phyloP scores from a whole-genome alignment of 2,888 invertebrate species.

The Margaritifera margaritifera region DNA sequence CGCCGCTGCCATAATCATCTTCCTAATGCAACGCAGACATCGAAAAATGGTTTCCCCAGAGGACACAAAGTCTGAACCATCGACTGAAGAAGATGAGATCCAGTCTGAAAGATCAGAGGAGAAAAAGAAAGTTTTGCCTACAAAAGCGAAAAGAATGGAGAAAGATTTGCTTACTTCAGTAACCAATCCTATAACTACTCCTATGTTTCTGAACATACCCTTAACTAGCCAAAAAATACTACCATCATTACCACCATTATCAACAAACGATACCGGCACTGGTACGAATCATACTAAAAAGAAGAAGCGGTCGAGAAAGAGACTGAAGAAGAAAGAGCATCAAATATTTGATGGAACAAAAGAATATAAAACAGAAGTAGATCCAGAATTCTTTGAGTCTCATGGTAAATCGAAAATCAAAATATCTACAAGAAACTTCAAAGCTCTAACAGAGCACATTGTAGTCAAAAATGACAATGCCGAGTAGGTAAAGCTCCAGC shows the following conservation, averaged over 20 bases:
- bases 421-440: conserved; percentile 40
- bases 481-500: too few relatives aligned
- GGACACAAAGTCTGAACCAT: conserved; percentile 33
- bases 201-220: too few relatives aligned
- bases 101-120: conserved; percentile 12
- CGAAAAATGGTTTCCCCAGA: conserved; percentile 18
- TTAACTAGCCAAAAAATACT: neutral
- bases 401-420: conserved; percentile 50
- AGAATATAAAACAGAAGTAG: conserved; percentile 49
- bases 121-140: too few relatives aligned
- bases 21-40: conserved; percentile 7
- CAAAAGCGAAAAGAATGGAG: too few relatives aligned
- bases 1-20: conserved; percentile 1
- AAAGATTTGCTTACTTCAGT: neutral
- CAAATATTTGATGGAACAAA: conserved; percentile 54
- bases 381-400: conserved; percentile 46
- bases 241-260: conserved; percentile 34
- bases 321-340: conserved; percentile 44
- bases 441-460: too few relatives aligned
- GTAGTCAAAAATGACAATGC: too few relatives aligned
- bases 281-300: conserved; percentile 26
- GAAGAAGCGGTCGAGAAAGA: conserved; percentile 24
- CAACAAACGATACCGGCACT: conserved; percentile 40
- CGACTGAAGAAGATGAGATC: conserved; percentile 41
- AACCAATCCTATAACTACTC: conserved; percentile 13